Percentiles rank a stretch among this genome's conserved stretches.
Conservation (phyloP, 2,797 vertebrate species). For the Remorina albescens region DNA sequence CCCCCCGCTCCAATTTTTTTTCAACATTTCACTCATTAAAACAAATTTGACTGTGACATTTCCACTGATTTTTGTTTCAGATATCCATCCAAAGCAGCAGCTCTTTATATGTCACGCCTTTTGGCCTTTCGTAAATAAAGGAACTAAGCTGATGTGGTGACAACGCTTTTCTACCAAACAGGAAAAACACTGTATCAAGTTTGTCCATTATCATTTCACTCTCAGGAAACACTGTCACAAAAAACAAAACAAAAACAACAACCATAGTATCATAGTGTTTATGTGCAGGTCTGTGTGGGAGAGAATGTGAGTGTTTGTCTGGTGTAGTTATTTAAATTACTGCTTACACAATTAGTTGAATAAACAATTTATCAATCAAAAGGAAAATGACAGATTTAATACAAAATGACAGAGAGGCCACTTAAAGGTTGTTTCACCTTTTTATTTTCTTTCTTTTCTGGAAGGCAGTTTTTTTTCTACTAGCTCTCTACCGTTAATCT, state of each 20-base stretch:
- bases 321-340: neutral
- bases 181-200: constrained; percentile 13
- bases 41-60: neutral
- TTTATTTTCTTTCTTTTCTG: neutral
- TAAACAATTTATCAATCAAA: neutral
- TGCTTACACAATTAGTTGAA: neutral
- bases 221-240: neutral
- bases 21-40: constrained; percentile 6
- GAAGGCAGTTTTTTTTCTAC: neutral
- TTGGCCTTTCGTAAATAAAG: neutral
- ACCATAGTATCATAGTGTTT: neutral
- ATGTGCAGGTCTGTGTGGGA: neutral
- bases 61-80: neutral
- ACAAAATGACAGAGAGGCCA: too few relatives aligned
- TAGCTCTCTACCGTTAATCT: neutral
- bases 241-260: too few relatives aligned
- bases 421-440: neutral
- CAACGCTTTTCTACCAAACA: constrained; percentile 16
- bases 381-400: neutral
- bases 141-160: constrained; percentile 13
- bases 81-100: neutral
- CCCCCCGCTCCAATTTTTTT: neutral
- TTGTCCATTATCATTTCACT: constrained; percentile 16
- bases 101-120: neutral
- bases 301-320: neutral